Evolutionary conservation across 2,113 vertebrate genomes (phyloP).

Genomic region (Mormyrus lacerda): DNA sequence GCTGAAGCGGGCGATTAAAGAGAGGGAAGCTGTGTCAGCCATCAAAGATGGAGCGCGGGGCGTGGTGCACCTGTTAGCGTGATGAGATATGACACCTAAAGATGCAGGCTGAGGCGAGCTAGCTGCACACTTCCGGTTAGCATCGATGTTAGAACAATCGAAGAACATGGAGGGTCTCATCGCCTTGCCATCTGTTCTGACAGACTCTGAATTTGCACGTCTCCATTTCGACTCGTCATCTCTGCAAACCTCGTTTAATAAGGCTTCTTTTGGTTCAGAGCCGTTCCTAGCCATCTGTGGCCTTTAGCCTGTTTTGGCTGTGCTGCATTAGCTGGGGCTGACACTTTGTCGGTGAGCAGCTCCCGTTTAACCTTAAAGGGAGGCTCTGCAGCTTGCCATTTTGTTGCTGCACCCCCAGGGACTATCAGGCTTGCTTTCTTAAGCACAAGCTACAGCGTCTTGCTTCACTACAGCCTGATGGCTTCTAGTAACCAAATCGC

Average conservation of each 20-base stretch:
- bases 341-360: neutral
- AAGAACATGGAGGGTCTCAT: neutral
- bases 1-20: neutral
- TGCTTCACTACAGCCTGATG: neutral
- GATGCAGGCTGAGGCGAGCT: neutral
- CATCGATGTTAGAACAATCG: neutral
- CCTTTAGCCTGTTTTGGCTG: neutral
- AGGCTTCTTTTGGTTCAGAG: neutral
- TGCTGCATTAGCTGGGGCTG: neutral
- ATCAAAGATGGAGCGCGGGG: neutral
- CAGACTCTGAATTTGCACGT: neutral
- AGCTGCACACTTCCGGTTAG: neutral
- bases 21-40: neutral
- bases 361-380: slow-evolving; percentile 4
- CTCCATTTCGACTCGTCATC: neutral
- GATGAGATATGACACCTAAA: neutral
- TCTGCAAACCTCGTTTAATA: neutral
- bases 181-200: neutral
- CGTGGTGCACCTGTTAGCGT: neutral
- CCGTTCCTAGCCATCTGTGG: neutral
- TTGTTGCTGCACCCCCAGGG: neutral
- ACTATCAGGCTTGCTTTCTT: slow-evolving; percentile 1
- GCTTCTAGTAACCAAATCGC: neutral
- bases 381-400: slow-evolving; percentile 5
- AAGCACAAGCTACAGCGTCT: neutral